Base-by-base conservation (phyloP, 2,113 vertebrate species). In the Alethe castanea region DNA sequence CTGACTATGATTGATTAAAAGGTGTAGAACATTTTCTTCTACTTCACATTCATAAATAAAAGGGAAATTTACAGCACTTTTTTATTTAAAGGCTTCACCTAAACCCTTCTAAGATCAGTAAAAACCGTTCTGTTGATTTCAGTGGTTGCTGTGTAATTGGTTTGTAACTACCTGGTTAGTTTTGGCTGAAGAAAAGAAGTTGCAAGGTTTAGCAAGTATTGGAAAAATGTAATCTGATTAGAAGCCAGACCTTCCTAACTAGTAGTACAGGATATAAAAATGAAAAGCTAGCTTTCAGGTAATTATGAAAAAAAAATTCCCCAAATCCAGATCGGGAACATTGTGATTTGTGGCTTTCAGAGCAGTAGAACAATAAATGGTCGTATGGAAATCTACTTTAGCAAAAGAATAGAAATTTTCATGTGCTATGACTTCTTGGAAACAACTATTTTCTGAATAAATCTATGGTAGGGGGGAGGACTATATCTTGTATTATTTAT, bases 401-500 rank as follows among this genome's bases (percentile, higher is more conserved):
- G 78, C 74, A 86, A 95, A 96, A 88, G 24, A 90, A 67, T n/a
- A 93, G 57, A 87, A 87, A 85, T 82, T 96, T 50, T 79, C 24
- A 26, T 42, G 48, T 81, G 47, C 64, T 94, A 40, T 85, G 42
- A 44, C 23, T 94, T 97, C 74, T 84, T 80, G 62, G 80, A 94
- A 97, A 93, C 31, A 89, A 36, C 59, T 88, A 25, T 96, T 97
- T 97, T 94, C 85, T 95, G 62, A 88, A 54, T 88, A 88, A 92
- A 93, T 47, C 9, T 54, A 67, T 95, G 82, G 35, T 44, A 33
- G 23, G 50, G 50, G 81, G 36, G 57, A 71, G 45, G 24, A 67
- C 19, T 64, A 12, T 26, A 23, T 88, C 42, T 87, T 94, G 48
- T 91, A 64, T 94, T 91, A 67, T 86, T 89, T 96, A 66, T 94